Evolutionary conservation across 2,888 invertebrate species (phyloP).

Genomic region (Polietes domitor): DNA sequence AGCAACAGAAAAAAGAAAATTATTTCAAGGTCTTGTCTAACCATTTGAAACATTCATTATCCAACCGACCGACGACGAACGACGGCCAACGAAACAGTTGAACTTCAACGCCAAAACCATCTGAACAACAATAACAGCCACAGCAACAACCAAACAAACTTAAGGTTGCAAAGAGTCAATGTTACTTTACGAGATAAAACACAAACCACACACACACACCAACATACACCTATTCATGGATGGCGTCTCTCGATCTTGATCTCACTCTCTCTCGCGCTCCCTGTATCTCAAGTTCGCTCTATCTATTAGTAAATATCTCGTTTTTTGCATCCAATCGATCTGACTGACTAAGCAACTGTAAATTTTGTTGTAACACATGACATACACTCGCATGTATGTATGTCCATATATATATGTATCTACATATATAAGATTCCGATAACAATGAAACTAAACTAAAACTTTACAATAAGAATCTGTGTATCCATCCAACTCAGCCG

Average conservation of each 20-base stretch:
- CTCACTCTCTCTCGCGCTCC: not conserved
- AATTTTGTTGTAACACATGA: slow-evolving; percentile 30
- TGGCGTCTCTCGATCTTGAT: not conserved
- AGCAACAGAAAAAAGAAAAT: slow-evolving; percentile 54
- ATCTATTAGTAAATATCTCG: not conserved
- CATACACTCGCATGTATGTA: not conserved
- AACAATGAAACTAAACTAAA: not conserved
- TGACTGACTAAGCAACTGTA: slow-evolving; percentile 28
- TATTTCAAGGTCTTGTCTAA: slow-evolving; percentile 67
- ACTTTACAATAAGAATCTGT: not conserved
- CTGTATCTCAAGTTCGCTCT: slow-evolving; percentile 7
- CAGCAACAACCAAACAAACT: not conserved
- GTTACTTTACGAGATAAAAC: slow-evolving; percentile 35
- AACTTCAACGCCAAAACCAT: slow-evolving; percentile 59
- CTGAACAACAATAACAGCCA: slow-evolving; percentile 1
- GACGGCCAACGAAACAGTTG: slow-evolving; percentile 28
- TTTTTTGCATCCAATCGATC: slow-evolving; percentile 3
- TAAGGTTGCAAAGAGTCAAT: slow-evolving; percentile 60
- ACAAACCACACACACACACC: not conserved
- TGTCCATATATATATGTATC: not conserved
- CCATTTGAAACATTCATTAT: slow-evolving; percentile 66
- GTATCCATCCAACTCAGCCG: too few species aligned
- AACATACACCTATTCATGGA: not conserved
- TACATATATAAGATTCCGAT: slow-evolving; percentile 17
- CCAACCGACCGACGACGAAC: slow-evolving; percentile 22